Evolutionary conservation across 2,888 invertebrate genomes (phyloP), one percentile per base, ranked within the genome.

Genomic region (Melanchra persicariae): DNA sequence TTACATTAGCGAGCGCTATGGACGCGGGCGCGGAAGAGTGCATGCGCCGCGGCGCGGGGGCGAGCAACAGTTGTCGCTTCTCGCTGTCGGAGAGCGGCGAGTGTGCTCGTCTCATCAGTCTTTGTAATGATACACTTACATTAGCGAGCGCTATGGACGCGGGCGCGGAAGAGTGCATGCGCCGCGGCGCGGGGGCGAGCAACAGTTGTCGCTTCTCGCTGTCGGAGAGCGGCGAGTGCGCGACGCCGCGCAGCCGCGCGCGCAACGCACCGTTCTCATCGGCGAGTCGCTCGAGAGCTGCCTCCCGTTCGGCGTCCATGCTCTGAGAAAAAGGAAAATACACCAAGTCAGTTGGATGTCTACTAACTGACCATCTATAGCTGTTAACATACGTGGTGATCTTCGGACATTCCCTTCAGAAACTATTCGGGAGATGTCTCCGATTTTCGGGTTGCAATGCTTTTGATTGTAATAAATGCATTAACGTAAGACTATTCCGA

Each of bases 11-110:
- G 30, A 88, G 97, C 96, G 95, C 98, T 87, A 98, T 98, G 68
- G 98, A 98, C n/a, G 98, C 97, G 24, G 98, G 98, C 62, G 98
- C 98, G 62, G 98, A 98, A 87, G 97, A 98, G 91, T 98, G 98
- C 91, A 98, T 96, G 85, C 97, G 96, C 94, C 88, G 89, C 85
- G 95, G 95, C 88, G 95, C 94, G 47, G 95, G n/a, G 90, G 98
- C 98, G 87, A 98, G 96, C 90, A 98, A 95, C 88, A 98, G n/a
- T n/a, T n/a, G n/a, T n/a, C n/a, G n/a, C n/a, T n/a, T n/a, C n/a
- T n/a, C n/a, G n/a, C n/a, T n/a, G n/a, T n/a, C n/a, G n/a, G n/a
- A n/a, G n/a, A n/a, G n/a, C n/a, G n/a, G n/a, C n/a, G n/a, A n/a
- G n/a, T n/a, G n/a, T n/a, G n/a, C n/a, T n/a, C n/a, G n/a, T n/a